phyloP scores from a whole-genome alignment of 2,113 vertebrate species.

The Ptilorrhoa leucosticta region DNA sequence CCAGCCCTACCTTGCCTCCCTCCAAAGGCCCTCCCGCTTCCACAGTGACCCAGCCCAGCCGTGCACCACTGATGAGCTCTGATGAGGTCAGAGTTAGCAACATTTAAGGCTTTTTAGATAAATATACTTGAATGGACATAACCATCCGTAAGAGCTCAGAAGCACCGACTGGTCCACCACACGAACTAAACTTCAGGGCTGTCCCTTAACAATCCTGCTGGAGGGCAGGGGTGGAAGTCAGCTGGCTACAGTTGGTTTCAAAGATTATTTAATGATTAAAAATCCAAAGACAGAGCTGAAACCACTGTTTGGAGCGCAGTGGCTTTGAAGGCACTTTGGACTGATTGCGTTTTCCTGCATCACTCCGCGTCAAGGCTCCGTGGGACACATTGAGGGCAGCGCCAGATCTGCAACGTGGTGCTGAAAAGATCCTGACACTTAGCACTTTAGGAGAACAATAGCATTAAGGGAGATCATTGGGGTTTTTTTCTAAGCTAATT shows the following conservation, averaged over 20 bases:
- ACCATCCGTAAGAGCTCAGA: background rate
- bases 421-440: background rate
- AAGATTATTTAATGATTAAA: background rate
- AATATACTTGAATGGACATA: background rate
- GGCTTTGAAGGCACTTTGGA: constrained; percentile 24
- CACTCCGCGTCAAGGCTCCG: background rate
- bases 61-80: background rate
- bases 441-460: constrained; percentile 26
- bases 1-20: background rate
- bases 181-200: background rate
- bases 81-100: background rate
- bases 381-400: constrained; percentile 31
- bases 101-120: background rate
- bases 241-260: background rate
- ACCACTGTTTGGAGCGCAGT: background rate
- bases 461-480: background rate
- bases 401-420: background rate
- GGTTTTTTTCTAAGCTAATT: background rate
- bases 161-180: background rate
- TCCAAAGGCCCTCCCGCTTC: background rate
- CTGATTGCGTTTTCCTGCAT: background rate
- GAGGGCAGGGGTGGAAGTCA: background rate
- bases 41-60: background rate
- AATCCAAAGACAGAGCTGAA: background rate
- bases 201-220: background rate